A percentile compares a stretch with the other conserved stretches of the same genome.
Conservation (phyloP, 2,797 vertebrate species). For the Psittacula derbiana region DNA sequence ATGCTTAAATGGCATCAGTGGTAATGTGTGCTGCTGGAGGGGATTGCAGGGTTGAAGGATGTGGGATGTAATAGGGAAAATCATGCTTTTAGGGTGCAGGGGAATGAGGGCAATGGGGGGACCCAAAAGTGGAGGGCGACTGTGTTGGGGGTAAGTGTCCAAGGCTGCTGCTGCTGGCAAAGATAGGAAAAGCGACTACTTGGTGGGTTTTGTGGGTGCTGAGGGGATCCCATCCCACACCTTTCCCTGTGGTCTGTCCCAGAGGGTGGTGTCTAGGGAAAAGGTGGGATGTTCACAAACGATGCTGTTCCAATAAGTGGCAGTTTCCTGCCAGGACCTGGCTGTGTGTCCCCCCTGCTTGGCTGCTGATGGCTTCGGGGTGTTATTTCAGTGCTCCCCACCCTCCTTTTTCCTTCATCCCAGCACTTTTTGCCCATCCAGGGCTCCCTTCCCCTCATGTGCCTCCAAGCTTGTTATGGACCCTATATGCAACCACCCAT, state of each 20-base stretch:
- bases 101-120: background rate
- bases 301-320: rapidly evolving
- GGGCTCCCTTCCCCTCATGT: background rate
- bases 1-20: rapidly evolving
- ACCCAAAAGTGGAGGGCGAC: no score
- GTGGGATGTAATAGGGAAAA: background rate
- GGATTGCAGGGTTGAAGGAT: background rate
- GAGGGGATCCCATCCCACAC: background rate
- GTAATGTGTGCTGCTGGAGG: background rate
- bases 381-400: background rate
- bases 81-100: rapidly evolving
- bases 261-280: background rate
- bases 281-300: rapidly evolving
- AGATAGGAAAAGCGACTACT: rapidly evolving
- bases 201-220: background rate
- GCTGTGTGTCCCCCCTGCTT: rapidly evolving
- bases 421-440: background rate
- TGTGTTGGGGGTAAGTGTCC: background rate
- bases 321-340: background rate
- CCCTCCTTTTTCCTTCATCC: background rate
- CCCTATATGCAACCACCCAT: background rate
- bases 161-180: background rate
- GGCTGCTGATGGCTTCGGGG: rapidly evolving
- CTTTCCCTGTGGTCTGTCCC: background rate
- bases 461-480: rapidly evolving